These are phyloP conservation scores for Rhyacophila brunnea DNA, from an alignment of 1,140 invertebrate species.

Conservation along the genomic window DNA sequence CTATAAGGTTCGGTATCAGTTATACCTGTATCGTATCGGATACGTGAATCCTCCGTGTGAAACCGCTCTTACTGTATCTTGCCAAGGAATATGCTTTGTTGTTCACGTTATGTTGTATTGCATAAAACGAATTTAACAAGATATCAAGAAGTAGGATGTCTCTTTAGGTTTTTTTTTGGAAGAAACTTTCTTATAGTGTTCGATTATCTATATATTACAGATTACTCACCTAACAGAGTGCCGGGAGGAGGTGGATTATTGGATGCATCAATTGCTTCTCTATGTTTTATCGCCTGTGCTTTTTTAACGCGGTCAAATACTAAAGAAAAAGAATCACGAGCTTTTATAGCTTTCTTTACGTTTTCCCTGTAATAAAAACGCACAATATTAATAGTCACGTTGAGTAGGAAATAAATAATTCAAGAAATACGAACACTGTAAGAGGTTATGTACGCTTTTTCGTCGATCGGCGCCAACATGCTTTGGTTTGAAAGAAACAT, in stretches of 20 bases:
- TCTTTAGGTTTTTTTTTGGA: no score
- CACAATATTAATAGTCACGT: conserved; percentile 13
- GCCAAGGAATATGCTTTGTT: no score
- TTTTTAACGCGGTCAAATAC: conserved; percentile 81
- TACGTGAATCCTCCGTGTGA: no score
- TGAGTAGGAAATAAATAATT: background rate
- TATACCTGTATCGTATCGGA: no score
- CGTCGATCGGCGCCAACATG: conserved; percentile 79
- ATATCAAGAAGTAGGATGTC: no score
- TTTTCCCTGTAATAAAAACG: conserved; percentile 65
- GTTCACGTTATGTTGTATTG: no score
- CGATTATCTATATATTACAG: no score
- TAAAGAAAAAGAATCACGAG: conserved; percentile 82
- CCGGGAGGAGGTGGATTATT: conserved; percentile 57
- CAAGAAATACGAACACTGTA: background rate
- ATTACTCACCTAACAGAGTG: conserved; percentile 43
- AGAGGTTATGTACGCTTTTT: conserved; percentile 64
- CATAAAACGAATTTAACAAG: no score
- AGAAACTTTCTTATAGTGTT: no score
- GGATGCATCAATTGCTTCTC: conserved; percentile 52
- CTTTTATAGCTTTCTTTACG: conserved; percentile 74
- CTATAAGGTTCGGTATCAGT: no score
- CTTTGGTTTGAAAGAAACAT: conserved; percentile 94
- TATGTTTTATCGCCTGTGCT: conserved; percentile 57
- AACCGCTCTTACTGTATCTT: no score